phyloP scores from a whole-genome alignment of 2,797 vertebrate species.

The Fringilla coelebs region DNA sequence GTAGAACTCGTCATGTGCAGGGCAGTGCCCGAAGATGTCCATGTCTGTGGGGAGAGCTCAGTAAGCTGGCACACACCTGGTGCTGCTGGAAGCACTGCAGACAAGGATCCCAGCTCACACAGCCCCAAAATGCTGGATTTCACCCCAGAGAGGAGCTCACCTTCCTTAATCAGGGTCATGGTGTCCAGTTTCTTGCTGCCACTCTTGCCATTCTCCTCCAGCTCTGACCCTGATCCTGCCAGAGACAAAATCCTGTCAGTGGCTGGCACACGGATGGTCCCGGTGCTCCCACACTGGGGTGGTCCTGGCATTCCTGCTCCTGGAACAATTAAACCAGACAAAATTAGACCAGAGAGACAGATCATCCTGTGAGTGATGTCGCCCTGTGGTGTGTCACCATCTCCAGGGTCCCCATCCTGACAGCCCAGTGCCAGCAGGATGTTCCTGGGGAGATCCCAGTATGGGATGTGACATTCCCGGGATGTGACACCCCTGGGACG shows the following conservation, averaged over 20 bases:
- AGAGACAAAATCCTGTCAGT: constrained; percentile 47
- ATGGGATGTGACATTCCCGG: not conserved
- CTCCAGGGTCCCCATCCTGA: not conserved
- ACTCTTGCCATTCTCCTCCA: constrained; percentile 86
- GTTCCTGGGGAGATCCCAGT: not conserved
- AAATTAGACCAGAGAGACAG: not conserved
- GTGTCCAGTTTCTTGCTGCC: constrained; percentile 85
- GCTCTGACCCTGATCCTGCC: constrained; percentile 81
- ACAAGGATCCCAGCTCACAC: not conserved
- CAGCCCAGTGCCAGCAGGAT: not conserved
- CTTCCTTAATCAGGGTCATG: constrained; percentile 93
- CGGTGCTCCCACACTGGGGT: not conserved
- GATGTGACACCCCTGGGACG: not conserved
- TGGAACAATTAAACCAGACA: not conserved
- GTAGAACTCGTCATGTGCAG: constrained; percentile 92
- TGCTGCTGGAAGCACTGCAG: not conserved
- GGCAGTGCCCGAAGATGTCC: constrained; percentile 94
- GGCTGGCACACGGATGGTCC: not conserved
- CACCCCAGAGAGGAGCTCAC: constrained; percentile 69
- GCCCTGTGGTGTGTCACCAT: not conserved
- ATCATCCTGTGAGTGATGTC: not conserved
- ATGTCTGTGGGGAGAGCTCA: constrained; percentile 80
- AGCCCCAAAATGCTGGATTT: rapidly evolving
- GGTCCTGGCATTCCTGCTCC: not conserved
- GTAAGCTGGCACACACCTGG: not conserved